Base-by-base conservation (phyloP, 2,888 invertebrate genomes). In the Noctuana brunneofusca region DNA sequence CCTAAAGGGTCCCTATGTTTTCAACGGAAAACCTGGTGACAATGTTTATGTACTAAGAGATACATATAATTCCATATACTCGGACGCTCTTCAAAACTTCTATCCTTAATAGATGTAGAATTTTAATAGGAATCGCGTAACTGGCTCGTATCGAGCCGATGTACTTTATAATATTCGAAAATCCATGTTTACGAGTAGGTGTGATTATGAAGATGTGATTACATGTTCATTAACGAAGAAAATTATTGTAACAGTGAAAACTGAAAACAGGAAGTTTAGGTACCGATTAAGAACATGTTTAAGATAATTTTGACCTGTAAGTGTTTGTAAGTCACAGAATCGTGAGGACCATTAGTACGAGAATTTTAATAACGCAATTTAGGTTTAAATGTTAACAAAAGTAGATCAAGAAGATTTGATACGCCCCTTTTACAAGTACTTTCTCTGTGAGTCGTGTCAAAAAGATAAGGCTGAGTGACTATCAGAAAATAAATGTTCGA, bases 1-100 rank as follows among this genome's bases (percentile, higher is more conserved):
- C 55, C 84, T 97, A 1, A 95, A 96, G 69, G 96, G 96, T 1
- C 95, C 95, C 18, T 97, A 94, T 77, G 82, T 92, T 0, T 97
- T 97, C 77, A 97, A 97, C 75, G 97, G 97, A 1, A 94, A 94
- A 78, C 95, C 96, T 0, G 88, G 92, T 12, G 94, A 95, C 69
- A 90, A 74, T 58, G 93, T 95, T 18, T 95, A 93, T 71, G 92
- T 95, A 1, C 80, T 96, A 22, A 92, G 94, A 67, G 94, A 94
- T 74, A 93, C 94, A 0, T 95, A 94, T 75, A 94, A 94, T 75
- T 93, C 94, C 11, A 89, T 95, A 71, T 95, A 94, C 72, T 93
- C 93, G 16, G 94, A 95, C 73, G 94, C 94, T 46, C 87, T 95
- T 50, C 94, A 94, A 73, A 94, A 94, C 78, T 94, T 95, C 84